phyloP scores from a whole-genome alignment of 92 coral and sea anemone genomes.

The Phenganax marumi region DNA sequence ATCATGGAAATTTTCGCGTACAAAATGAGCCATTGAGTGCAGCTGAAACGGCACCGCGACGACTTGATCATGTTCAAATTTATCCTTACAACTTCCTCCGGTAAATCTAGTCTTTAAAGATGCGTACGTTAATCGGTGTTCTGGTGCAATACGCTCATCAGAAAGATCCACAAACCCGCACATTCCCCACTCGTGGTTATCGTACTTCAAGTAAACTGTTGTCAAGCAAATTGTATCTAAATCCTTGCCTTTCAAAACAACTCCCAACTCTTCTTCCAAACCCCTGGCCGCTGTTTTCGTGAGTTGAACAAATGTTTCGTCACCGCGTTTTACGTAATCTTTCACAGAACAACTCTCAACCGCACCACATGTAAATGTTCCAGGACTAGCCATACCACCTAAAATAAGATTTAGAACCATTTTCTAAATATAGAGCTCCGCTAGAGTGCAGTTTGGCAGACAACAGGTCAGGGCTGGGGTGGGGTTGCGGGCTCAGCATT shows the following conservation, averaged over 20 bases:
- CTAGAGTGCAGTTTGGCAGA: too few species aligned
- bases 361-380: constrained; percentile 92
- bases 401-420: background rate
- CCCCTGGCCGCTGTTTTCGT: constrained; percentile 92
- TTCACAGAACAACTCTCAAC: constrained; percentile 93
- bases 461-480: too few species aligned
- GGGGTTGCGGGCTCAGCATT: too few species aligned
- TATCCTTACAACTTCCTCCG: constrained; percentile 79
- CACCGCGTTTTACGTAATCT: constrained; percentile 65
- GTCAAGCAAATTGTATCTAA: constrained; percentile 79
- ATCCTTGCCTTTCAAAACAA: constrained; percentile 71
- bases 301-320: constrained; percentile 64
- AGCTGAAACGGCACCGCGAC: constrained; percentile 81
- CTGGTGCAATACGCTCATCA: constrained; percentile 78
- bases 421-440: background rate
- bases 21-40: constrained; percentile 82
- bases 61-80: constrained; percentile 84
- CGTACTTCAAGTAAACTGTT: constrained; percentile 92
- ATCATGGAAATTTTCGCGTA: constrained; percentile 76
- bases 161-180: constrained; percentile 97
- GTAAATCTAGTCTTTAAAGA: constrained; percentile 82
- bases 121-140: constrained; percentile 76
- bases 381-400: constrained; percentile 98
- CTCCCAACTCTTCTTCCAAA: constrained; percentile 87
- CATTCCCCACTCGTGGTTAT: constrained; percentile 98